Conservation (phyloP, 2,113 vertebrate species). For the Brachyhypopomus occidentalis region DNA sequence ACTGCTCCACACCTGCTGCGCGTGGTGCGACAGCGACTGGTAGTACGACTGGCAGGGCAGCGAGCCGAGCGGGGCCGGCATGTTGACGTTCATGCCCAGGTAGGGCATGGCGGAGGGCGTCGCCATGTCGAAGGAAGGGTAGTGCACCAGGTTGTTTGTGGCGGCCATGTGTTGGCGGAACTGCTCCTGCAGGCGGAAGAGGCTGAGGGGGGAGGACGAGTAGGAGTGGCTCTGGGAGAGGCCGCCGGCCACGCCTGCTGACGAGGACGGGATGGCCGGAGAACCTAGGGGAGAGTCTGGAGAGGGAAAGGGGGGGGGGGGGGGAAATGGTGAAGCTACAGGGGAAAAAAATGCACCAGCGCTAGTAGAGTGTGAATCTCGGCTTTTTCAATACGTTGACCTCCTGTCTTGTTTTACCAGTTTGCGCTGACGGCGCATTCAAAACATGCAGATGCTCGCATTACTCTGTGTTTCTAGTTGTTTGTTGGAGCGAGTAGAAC, state of each 20-base stretch:
- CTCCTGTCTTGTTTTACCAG: too few species aligned
- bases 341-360: too few species aligned
- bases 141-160: conserved; percentile 97
- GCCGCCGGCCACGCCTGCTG: conserved; percentile 69
- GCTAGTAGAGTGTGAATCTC: too few species aligned
- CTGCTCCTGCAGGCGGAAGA: conserved; percentile 98
- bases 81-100: conserved; percentile 94
- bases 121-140: conserved; percentile 93
- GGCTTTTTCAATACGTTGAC: too few species aligned
- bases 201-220: conserved; percentile 95
- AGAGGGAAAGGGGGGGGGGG: neutral
- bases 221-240: conserved; percentile 91
- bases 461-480: too few species aligned
- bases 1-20: conserved; percentile 94
- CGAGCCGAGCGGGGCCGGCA: conserved; percentile 86
- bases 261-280: conserved; percentile 78
- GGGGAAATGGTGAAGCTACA: neutral
- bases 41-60: conserved; percentile 98
- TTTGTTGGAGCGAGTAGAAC: too few species aligned
- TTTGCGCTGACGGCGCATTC: too few species aligned
- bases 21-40: conserved; percentile 92
- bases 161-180: conserved; percentile 99
- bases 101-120: conserved; percentile 89
- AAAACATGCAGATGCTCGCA: too few species aligned
- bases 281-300: conserved; percentile 86